Evolutionary conservation across 2,113 vertebrate genomes (phyloP), one percentile per base, ranked within the genome.

Genomic region (Empidonax traillii): DNA sequence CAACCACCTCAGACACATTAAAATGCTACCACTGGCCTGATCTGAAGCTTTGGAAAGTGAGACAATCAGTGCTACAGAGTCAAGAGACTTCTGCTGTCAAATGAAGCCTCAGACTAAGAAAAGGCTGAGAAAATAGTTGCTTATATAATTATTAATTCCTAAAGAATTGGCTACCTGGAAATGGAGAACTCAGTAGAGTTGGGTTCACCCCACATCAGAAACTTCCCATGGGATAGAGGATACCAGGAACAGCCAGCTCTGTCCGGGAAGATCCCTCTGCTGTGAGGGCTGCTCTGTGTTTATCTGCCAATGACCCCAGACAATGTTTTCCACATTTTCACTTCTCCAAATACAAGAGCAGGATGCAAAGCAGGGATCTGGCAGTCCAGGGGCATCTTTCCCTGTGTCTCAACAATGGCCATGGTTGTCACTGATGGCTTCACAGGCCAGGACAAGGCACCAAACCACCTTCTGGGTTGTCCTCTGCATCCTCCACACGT

Each of bases 311-410:
- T 0, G 4, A 46, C 28, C 33, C 30, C 55, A 47, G 58, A 74
- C 28, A 28, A 2, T 0, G 3, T 7, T 5, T 56, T 4, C 24
- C 31, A 37, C 52, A n/a, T 31, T 30, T 33, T 7, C 35, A 16
- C 59, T 43, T 30, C 6, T 16, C 46, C 90, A 33, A 43, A 47
- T 3, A 5, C 20, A 44, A 24, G 14, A 67, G 33, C 55, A 6
- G 1, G 58, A 53, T 14, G 25, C n/a, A n/a, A 52, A 52, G 0
- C 75, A 52, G n/a, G 46, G 53, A 18, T 9, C 35, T 62, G 53
- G 9, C 25, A 6, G 14, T 25, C n/a, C 14, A 30, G n/a, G 44
- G 10, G 9, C 37, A 12, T 24, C 63, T 39, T 46, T 49, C 28
- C 69, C 13, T 13, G 11, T 12, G 46, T 53, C 33, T 20, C 79